Base-by-base conservation (phyloP, 2,797 vertebrate genomes). In the Mormyrops boulengeri region DNA sequence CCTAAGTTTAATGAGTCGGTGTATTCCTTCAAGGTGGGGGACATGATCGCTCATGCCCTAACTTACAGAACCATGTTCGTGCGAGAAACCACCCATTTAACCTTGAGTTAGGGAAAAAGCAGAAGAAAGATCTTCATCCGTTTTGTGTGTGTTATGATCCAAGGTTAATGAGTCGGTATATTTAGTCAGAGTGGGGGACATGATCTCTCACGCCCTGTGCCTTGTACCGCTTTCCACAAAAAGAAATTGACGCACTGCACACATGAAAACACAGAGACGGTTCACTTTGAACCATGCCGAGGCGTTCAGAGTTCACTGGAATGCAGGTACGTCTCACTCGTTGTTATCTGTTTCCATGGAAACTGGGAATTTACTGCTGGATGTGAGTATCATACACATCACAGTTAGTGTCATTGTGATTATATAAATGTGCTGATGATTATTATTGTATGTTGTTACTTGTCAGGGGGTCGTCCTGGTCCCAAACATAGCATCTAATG, bases 271-370 rank as follows among this genome's bases (percentile, higher is more conserved):
- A 80, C 73, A 80, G 38, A 80, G 38, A n/a, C 38, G 17, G 34
- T 80, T 80, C 26, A 30, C 73, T 41, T 44, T 44, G 73, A 80
- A 80, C 38, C 17, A 1, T 80, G 38, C 73, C 14, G 38, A 38
- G 73, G 73, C 38, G 2, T 50, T 85, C 82, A 85, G 19, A 12
- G 47, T 80, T 80, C 73, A 80, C 73, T 80, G 73, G 73, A 80
- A 80, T 80, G 73, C 73, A 80, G 41, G 47, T 49, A 85, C 44
- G 82, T 85, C 41, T 49, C 22, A 85, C 82, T 85, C n/a, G 8
- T 49, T 85, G 82, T 49, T 85, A 38, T 44, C 30, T 41, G 87
- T 62, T 66, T 38, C 55, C 87, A 62, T 88, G 87, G 87, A 88
- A 88, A 38, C 87, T 62, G 53, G 17, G 34, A 88, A 62, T 88